phyloP scores from a whole-genome alignment of 1,140 invertebrate genomes.

The Drosophila melanica region DNA sequence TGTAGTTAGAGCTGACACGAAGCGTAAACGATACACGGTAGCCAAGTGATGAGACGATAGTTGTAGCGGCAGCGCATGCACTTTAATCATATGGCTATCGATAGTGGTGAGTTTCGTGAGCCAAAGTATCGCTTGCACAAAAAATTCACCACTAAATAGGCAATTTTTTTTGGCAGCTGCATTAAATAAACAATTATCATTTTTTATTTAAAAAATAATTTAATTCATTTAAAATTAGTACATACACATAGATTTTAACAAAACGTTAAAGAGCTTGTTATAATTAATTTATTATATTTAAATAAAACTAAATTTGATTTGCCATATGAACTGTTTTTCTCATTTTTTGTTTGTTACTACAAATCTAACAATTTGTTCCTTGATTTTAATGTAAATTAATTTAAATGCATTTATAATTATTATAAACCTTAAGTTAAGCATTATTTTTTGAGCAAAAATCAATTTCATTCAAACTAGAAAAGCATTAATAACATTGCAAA shows the following conservation, averaged over 20 bases:
- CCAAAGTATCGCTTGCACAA: neutral
- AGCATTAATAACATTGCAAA: conserved; percentile 77
- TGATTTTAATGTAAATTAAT: conserved; percentile 52
- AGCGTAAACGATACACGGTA: conserved; percentile 43
- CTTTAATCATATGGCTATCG: conserved; percentile 9
- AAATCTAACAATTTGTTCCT: conserved; percentile 59
- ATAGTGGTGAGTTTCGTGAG: conserved; percentile 4
- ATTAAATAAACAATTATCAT: no score
- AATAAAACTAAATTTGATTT: conserved; percentile 25
- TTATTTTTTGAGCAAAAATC: conserved; percentile 80
- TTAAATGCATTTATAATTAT: conserved; percentile 54
- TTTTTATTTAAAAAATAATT: conserved; percentile 43
- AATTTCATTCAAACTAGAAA: conserved; percentile 63
- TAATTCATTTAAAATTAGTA: conserved; percentile 48
- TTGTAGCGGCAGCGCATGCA: conserved; percentile 11
- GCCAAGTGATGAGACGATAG: conserved; percentile 25
- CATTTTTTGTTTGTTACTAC: conserved; percentile 49
- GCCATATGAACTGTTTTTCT: conserved; percentile 59
- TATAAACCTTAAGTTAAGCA: conserved; percentile 65
- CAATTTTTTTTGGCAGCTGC: neutral
- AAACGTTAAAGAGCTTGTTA: conserved; percentile 38
- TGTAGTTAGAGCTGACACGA: conserved; percentile 49
- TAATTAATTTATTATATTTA: conserved; percentile 43
- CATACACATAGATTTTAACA: conserved; percentile 46
- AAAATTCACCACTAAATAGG: neutral